A percentile compares a stretch with the other conserved stretches of the same genome.
These are phyloP conservation scores for Tragelaphus strepsiceros DNA, from an alignment of 2,113 vertebrate species.

Conservation along the genomic window DNA sequence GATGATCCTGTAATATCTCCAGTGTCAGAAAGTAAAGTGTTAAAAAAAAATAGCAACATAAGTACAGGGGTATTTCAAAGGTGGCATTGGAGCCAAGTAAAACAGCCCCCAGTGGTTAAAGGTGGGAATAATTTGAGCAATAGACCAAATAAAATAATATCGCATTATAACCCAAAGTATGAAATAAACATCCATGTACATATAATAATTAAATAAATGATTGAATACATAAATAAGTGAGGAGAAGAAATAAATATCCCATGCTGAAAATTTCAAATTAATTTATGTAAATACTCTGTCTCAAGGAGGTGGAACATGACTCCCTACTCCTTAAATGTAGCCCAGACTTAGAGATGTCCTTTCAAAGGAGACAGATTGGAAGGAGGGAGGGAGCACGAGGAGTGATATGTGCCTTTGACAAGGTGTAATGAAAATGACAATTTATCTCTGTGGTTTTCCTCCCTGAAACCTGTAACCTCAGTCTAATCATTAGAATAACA, in stretches of 20 bases:
- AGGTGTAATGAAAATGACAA: background rate
- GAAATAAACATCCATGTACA: background rate
- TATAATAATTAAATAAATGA: background rate
- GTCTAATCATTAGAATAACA: background rate
- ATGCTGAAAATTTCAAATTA: background rate
- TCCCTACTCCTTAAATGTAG: background rate
- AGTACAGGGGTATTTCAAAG: background rate
- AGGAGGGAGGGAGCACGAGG: no score
- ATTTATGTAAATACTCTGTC: background rate
- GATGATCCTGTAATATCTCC: background rate
- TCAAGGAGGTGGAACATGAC: background rate
- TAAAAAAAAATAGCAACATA: background rate
- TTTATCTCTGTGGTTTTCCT: background rate
- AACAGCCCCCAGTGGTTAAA: background rate
- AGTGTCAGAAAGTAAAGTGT: background rate
- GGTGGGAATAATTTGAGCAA: background rate
- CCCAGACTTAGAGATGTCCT: background rate
- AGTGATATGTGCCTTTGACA: background rate
- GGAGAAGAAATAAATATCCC: background rate
- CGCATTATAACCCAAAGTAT: background rate
- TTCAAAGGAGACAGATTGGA: background rate
- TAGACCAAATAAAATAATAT: background rate
- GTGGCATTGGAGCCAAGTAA: background rate
- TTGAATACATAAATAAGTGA: background rate
- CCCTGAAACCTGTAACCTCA: background rate